A percentile compares a stretch with the other conserved stretches of the same genome.
phyloP scores from a whole-genome alignment of 2,797 vertebrate species.

The Halcyon smyrnensis region DNA sequence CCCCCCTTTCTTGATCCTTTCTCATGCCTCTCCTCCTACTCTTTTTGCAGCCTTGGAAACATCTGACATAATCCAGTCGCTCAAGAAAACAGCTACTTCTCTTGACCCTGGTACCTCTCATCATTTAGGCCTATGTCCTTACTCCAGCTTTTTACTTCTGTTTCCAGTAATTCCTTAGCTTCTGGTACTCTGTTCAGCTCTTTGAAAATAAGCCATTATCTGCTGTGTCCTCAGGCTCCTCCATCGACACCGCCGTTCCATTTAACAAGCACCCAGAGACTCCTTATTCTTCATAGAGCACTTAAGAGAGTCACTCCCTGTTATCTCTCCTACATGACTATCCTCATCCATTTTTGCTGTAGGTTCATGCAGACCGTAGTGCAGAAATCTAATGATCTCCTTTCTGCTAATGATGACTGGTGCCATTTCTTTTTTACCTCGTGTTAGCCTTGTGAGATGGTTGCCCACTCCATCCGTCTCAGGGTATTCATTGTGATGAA shows the following conservation, averaged over 20 bases:
- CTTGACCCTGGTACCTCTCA: constrained; percentile 41
- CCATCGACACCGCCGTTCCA: neutral
- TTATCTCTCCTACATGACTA: constrained; percentile 31
- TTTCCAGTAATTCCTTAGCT: constrained; percentile 58
- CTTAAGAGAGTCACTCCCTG: constrained; percentile 41
- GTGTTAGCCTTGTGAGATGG: constrained; percentile 38
- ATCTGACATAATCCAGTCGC: constrained; percentile 35
- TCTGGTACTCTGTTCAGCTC: constrained; percentile 37
- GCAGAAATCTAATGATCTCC: constrained; percentile 58
- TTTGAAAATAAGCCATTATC: constrained; percentile 68
- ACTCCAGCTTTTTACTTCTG: constrained; percentile 35
- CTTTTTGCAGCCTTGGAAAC: constrained; percentile 30
- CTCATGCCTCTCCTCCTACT: constrained; percentile 59
- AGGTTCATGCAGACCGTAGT: neutral
- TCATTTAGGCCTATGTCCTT: constrained; percentile 44
- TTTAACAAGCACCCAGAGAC: constrained; percentile 69
- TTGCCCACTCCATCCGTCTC: neutral
- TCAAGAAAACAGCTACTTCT: constrained; percentile 52
- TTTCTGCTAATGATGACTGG: constrained; percentile 44
- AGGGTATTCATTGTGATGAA: neutral
- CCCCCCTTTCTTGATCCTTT: constrained; percentile 38
- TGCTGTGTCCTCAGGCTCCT: constrained; percentile 53
- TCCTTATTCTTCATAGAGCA: constrained; percentile 62
- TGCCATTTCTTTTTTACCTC: constrained; percentile 13
- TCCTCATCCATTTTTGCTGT: constrained; percentile 30